Evolutionary conservation across 2,113 vertebrate species (phyloP).

Genomic region (Eretmochelys imbricata): DNA sequence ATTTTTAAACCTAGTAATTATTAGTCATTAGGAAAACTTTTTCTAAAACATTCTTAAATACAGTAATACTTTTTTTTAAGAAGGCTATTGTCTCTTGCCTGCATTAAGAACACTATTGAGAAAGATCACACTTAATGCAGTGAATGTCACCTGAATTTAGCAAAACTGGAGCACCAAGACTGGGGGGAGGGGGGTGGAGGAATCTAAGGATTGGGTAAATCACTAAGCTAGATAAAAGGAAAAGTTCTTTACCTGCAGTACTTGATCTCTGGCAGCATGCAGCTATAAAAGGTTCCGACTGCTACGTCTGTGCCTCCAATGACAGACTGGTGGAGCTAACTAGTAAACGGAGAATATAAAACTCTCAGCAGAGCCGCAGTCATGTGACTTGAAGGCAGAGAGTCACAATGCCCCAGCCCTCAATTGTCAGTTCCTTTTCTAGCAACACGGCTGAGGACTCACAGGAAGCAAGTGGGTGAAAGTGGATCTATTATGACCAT

Average conservation of each 20-base stretch:
- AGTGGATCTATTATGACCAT: not conserved
- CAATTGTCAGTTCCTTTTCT: not conserved
- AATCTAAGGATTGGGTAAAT: not conserved
- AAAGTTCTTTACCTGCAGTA: not conserved
- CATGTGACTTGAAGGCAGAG: not conserved
- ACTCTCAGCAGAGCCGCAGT: not conserved
- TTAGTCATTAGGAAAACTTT: not conserved
- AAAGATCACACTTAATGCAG: not conserved
- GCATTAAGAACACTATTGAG: not conserved
- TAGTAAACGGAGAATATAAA: not conserved
- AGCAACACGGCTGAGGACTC: not conserved
- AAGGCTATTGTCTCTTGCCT: not conserved
- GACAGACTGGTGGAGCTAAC: not conserved
- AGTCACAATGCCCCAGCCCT: not conserved
- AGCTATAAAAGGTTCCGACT: not conserved
- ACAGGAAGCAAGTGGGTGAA: not conserved
- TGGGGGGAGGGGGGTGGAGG: not conserved
- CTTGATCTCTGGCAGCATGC: fast-evolving
- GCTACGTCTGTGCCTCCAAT: not conserved
- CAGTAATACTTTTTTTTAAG: too few species aligned
- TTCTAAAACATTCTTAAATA: not conserved
- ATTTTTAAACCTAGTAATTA: not conserved
- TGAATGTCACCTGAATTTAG: not conserved
- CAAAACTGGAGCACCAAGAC: not conserved
- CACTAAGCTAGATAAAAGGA: not conserved